Evolutionary conservation across 2,797 vertebrate genomes (phyloP), one percentile per base, ranked within the genome.

Genomic region (Phrynocephalus vlangalii): DNA sequence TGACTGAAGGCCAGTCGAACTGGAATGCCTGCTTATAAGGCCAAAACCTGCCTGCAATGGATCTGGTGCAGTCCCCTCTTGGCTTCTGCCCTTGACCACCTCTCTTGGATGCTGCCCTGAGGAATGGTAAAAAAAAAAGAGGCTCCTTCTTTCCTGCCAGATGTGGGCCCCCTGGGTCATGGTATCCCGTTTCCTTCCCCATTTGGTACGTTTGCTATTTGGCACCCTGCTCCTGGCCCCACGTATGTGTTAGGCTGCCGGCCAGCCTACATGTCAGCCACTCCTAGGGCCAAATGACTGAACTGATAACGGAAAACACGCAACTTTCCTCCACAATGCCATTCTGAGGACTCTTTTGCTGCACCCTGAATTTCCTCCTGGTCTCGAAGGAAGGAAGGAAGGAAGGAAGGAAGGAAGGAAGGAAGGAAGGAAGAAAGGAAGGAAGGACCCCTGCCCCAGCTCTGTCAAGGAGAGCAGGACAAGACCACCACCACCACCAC

Each of bases 161-260:
- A 82, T 30, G 20, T 79, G 33, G 24, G 52, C 48, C 11, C 60
- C 30, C 86, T 67, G 44, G 79, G 60, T 76, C 79, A 76, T 70
- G 84, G 68, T 85, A 79, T 78, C 84, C 71, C 44, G 38, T 75
- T 68, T 68, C 15, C 60, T 87, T 48, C 48, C 10, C 70, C 73
- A 33, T 28, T 66, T 52, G 79, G 56, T 30, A 67, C 33, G 70
- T 44, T 24, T 68, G 79, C 71, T 50, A 1, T 68, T 85, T 16
- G 28, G 52, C 44, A 33, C 26, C 75, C 20, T 33, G 84, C 28
- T 77, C 33, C 73, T 82, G 75, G 44, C 44, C 2, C 11, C 44
- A 56, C 9, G 18, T 76, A 20, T 13, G 2, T 56, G 52, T 13
- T 13, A 52, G 8, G 52, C 52, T 8, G 52, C 11, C 30, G 3